phyloP scores from a whole-genome alignment of 2,113 vertebrate genomes.

The Dipodomys stephensi region DNA sequence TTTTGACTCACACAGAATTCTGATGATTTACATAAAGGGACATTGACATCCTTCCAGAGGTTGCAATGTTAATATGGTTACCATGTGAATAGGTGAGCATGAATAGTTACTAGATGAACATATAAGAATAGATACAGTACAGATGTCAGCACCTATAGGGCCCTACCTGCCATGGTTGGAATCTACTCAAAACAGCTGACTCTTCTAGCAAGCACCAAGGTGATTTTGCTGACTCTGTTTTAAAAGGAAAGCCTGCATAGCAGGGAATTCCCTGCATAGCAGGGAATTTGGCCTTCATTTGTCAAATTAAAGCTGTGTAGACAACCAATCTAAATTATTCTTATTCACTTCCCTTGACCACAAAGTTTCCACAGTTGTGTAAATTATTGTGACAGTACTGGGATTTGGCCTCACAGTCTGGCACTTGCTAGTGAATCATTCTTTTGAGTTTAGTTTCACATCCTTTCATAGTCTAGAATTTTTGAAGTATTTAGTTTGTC shows the following conservation, averaged over 20 bases:
- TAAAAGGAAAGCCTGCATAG: neutral
- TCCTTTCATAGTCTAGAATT: neutral
- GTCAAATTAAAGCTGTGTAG: conserved; percentile 17
- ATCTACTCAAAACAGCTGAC: neutral
- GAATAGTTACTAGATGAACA: neutral
- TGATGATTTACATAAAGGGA: neutral
- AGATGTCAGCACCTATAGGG: neutral
- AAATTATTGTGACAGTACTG: neutral
- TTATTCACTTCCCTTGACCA: conserved; percentile 18
- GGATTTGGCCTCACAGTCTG: too few relatives aligned
- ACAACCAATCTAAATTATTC: conserved; percentile 33
- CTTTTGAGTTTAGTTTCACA: neutral
- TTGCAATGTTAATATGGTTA: neutral
- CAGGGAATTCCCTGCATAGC: neutral
- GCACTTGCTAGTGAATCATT: too few relatives aligned
- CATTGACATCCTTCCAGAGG: neutral
- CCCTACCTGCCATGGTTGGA: neutral
- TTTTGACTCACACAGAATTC: neutral
- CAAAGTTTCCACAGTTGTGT: neutral
- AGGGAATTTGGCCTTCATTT: neutral
- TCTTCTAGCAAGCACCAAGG: neutral
- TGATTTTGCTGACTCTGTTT: neutral
- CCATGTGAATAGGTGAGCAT: neutral
- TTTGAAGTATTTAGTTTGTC: neutral
- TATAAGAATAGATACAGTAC: neutral